Evolutionary conservation across 2,113 vertebrate species (phyloP), one percentile per base, ranked within the genome.

Genomic region (Gallinago undulata): DNA sequence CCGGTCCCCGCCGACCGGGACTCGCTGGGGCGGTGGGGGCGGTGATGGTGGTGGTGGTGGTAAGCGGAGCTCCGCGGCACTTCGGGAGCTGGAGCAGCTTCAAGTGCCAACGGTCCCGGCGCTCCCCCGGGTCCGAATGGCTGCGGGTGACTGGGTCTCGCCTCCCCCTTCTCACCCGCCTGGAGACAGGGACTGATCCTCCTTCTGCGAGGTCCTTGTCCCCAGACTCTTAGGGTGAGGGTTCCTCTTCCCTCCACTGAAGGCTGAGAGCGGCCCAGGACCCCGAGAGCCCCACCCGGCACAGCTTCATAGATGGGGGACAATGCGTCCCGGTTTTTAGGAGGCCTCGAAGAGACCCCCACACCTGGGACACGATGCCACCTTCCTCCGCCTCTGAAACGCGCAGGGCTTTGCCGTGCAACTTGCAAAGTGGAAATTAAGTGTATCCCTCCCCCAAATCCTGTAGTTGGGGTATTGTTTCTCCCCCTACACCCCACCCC

Each of bases 11-110:
- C 27, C 28, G 35, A 22, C 4, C 10, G 28, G 6, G 7, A 41
- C 13, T 63, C 11, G 4, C 31, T 30, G 66, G 16, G 48, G 3
- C 17, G 0, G 8, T 4, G 39, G 7, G 6, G 14, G 11, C 11
- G 31, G 45, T 47, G 45, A 5, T 19, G 45, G 7, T 4, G 45
- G 7, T 3, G 45, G 7, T 3, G 19, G 19, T 6, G 70, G 41
- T 45, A 41, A 57, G 10, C 0, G 6, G 22, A 69, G 5, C 7
- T 18, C 45, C 12, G 7, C 17, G 17, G 39, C 39, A 28, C 39
- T 48, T 43, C 23, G 7, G 77, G 33, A 76, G 4, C 10, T 5
- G 19, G 6, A 4, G 19, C 15, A 4, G 19, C 15, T 76, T 67
- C 43, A 4, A 5, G 10, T 33, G 39, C 6, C 53, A 5, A 11